Percentiles rank a stretch among this genome's conserved stretches.
Evolutionary conservation across 2,797 vertebrate genomes (phyloP).

Genomic region (Remorina albescens): DNA sequence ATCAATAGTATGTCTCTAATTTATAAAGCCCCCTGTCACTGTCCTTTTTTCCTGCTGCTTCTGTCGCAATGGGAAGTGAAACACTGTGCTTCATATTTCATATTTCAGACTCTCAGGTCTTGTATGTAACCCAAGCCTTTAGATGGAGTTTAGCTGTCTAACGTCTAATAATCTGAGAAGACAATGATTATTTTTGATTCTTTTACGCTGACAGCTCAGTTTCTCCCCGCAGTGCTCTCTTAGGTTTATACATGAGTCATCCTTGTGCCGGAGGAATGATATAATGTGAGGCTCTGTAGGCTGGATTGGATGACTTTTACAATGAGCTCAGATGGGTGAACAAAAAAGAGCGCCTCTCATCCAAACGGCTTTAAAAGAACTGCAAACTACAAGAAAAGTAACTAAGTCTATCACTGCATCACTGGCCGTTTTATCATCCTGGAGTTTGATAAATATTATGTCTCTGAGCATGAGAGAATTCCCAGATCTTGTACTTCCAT

Average conservation of each 20-base stretch:
- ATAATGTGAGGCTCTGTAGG: conserved; percentile 45
- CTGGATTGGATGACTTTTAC: conserved; percentile 49
- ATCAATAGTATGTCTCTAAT: conserved; percentile 16
- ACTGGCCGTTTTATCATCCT: conserved; percentile 58
- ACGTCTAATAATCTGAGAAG: background rate
- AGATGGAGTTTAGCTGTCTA: conserved; percentile 16
- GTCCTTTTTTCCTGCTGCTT: background rate
- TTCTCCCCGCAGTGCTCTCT: conserved; percentile 21
- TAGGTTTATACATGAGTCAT: conserved; percentile 23
- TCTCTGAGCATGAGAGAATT: conserved; percentile 61
- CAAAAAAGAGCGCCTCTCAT: conserved; percentile 35
- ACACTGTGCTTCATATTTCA: conserved; percentile 26
- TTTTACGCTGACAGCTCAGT: background rate
- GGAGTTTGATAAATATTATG: conserved; percentile 73
- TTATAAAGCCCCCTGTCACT: conserved; percentile 18
- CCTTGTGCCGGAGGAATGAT: conserved; percentile 52
- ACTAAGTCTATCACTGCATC: conserved; percentile 37
- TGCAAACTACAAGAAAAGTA: conserved; percentile 50
- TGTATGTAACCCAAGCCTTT: conserved; percentile 7
- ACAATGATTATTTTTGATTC: conserved; percentile 1
- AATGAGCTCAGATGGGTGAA: conserved; percentile 62
- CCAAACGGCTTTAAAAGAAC: conserved; percentile 50
- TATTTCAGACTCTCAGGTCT: conserved; percentile 3
- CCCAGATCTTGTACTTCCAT: conserved; percentile 47
- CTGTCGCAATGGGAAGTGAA: conserved; percentile 2